Conservation (phyloP, 1,140 invertebrate species). For the Lordiphosa clarofinis region DNA sequence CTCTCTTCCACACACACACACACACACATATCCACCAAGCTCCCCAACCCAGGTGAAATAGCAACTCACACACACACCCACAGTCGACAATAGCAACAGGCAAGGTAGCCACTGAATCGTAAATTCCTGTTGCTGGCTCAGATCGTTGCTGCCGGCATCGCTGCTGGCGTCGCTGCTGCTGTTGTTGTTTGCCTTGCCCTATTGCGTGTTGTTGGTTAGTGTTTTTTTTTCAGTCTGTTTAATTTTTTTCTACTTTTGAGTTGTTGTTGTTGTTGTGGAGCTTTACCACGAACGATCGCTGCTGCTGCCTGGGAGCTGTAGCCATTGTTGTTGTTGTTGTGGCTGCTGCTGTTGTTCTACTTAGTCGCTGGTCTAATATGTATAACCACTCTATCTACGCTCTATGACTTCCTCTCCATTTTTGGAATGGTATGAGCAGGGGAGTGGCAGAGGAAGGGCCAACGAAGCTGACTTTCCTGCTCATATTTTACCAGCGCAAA, state of each 20-base stretch:
- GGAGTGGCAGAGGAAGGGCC: constrained; percentile 1
- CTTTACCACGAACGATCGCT: constrained; percentile 58
- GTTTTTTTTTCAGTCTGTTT: constrained; percentile 67
- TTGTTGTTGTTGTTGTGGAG: constrained; percentile 57
- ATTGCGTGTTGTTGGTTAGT: constrained; percentile 76
- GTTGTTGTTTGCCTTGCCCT: constrained; percentile 78
- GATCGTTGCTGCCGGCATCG: constrained; percentile 24
- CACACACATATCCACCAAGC: constrained; percentile 7
- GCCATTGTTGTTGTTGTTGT: constrained; percentile 49
- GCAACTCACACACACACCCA: constrained; percentile 29
- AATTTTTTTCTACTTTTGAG: constrained; percentile 67
- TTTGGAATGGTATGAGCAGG: constrained; percentile 2
- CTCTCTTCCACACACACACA: constrained; percentile 42
- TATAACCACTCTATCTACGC: constrained; percentile 49
- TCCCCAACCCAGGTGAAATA: constrained; percentile 2
- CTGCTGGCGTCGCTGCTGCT: constrained; percentile 26
- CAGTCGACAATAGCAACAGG: constrained; percentile 45
- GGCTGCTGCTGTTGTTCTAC: constrained; percentile 37
- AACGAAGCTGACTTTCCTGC: constrained; percentile 30
- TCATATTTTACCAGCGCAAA: constrained; percentile 34
- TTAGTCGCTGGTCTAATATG: constrained; percentile 59
- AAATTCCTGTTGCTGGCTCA: constrained; percentile 73
- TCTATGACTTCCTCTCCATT: constrained; percentile 50
- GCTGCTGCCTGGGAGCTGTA: constrained; percentile 4
- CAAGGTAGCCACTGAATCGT: constrained; percentile 70